These are phyloP conservation scores for Hypomecis punctinalis DNA, from an alignment of 2,888 invertebrate species.

Conservation along the genomic window DNA sequence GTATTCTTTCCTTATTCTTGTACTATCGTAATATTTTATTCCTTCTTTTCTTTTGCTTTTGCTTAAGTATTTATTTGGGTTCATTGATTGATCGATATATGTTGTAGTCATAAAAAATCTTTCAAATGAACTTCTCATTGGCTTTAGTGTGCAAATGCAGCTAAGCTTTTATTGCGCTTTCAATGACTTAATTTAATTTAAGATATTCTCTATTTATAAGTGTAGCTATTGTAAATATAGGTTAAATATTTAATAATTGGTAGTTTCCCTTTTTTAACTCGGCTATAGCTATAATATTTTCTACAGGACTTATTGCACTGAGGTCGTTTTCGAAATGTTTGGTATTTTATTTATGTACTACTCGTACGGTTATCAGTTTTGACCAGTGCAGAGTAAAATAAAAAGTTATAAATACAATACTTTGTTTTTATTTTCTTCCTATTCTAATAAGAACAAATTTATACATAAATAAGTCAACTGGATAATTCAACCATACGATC, in stretches of 20 bases:
- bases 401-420: constrained; percentile 63
- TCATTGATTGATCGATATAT: constrained; percentile 18
- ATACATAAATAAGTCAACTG: neutral
- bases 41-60: constrained; percentile 29
- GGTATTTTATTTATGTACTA: constrained; percentile 59
- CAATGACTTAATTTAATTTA: constrained; percentile 72
- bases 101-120: constrained; percentile 11
- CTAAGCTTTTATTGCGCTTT: constrained; percentile 67
- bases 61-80: constrained; percentile 22
- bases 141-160: constrained; percentile 60
- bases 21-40: constrained; percentile 26
- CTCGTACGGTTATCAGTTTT: constrained; percentile 48
- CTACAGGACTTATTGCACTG: constrained; percentile 58
- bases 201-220: constrained; percentile 69
- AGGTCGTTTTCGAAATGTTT: constrained; percentile 46
- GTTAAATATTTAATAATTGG: constrained; percentile 79
- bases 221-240: constrained; percentile 79
- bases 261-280: constrained; percentile 71
- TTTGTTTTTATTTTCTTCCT: constrained; percentile 42
- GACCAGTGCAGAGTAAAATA: constrained; percentile 71
- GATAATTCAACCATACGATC: too few relatives aligned
- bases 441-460: neutral
- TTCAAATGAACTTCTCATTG: constrained; percentile 32
- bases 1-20: constrained; percentile 28
- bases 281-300: constrained; percentile 55